A percentile compares a stretch with the other conserved stretches of the same genome.
These are phyloP conservation scores for Tyto alba DNA, from an alignment of 2,113 vertebrate species.

Conservation along the genomic window DNA sequence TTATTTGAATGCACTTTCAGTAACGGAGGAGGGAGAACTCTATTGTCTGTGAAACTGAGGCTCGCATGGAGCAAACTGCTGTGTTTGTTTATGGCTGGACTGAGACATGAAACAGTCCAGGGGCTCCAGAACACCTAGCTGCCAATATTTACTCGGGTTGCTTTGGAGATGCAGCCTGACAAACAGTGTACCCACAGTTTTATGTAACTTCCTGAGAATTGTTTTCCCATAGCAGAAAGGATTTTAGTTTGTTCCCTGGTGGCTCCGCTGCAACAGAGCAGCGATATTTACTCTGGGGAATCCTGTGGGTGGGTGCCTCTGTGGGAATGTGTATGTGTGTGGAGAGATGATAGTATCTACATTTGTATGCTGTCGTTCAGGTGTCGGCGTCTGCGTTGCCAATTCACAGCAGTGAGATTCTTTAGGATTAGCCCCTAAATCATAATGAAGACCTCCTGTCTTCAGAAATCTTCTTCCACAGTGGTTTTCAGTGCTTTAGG, in stretches of 20 bases:
- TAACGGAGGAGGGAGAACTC: background rate
- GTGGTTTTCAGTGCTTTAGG: background rate
- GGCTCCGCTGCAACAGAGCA: background rate
- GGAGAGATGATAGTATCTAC: background rate
- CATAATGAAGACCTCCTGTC: slow-evolving; percentile 23
- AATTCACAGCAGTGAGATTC: background rate
- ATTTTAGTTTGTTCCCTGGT: background rate
- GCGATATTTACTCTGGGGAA: background rate
- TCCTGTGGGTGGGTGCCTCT: rapidly evolving
- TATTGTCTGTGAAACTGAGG: background rate
- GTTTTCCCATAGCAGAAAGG: background rate
- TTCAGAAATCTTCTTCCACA: background rate
- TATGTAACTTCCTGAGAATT: background rate
- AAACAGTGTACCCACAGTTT: background rate
- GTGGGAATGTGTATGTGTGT: background rate
- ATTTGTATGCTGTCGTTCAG: background rate
- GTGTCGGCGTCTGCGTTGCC: background rate
- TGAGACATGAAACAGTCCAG: background rate
- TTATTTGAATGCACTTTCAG: slow-evolving; percentile 30
- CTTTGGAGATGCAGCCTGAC: background rate
- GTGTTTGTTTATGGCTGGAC: background rate
- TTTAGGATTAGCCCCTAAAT: background rate
- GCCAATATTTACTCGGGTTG: background rate
- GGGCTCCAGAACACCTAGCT: background rate
- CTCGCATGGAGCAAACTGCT: background rate